A percentile compares a stretch with the other conserved stretches of the same genome.
Evolutionary conservation across 30 jellyfish, hydroid and myxozoan species (phyloP).

Genomic region (Sanderia malayensis): DNA sequence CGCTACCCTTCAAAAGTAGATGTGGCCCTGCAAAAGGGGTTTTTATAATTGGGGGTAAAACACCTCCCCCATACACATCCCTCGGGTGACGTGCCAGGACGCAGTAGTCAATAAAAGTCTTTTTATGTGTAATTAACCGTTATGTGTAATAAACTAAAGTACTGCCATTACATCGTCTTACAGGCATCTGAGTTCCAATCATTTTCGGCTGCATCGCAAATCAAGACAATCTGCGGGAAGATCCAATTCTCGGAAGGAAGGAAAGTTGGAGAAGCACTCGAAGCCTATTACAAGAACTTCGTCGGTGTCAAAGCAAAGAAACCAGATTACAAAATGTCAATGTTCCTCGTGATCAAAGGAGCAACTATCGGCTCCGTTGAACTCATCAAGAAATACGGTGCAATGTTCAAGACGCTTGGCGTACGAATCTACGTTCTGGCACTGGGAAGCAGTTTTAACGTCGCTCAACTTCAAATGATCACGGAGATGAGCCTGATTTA

Average conservation of each 20-base stretch:
- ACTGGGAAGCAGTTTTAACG: conserved; percentile 62
- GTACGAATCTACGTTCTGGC: conserved; percentile 68
- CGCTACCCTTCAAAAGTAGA: no score
- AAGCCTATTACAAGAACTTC: conserved; percentile 67
- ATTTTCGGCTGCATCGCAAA: conserved; percentile 66
- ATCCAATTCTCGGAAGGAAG: conserved; percentile 64
- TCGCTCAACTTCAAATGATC: conserved; percentile 54
- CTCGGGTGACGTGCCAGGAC: no score
- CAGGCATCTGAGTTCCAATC: conserved; percentile 79
- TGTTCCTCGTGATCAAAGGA: conserved; percentile 78
- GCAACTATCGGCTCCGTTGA: conserved; percentile 72
- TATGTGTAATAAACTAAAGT: no score
- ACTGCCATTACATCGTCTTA: not conserved
- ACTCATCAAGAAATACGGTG: conserved; percentile 65
- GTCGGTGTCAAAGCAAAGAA: conserved; percentile 65
- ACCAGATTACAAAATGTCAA: conserved; percentile 52
- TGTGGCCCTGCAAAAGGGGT: no score
- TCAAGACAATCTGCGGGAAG: conserved; percentile 56
- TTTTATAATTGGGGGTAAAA: no score
- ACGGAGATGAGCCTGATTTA: conserved; percentile 62
- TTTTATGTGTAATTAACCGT: no score
- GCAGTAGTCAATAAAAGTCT: no score
- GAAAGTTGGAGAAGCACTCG: conserved; percentile 88
- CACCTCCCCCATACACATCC: no score
- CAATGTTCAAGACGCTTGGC: conserved; percentile 67